Evolutionary conservation across 1,140 invertebrate genomes (phyloP), one percentile per base, ranked within the genome.

Genomic region (Brachionus rubens): DNA sequence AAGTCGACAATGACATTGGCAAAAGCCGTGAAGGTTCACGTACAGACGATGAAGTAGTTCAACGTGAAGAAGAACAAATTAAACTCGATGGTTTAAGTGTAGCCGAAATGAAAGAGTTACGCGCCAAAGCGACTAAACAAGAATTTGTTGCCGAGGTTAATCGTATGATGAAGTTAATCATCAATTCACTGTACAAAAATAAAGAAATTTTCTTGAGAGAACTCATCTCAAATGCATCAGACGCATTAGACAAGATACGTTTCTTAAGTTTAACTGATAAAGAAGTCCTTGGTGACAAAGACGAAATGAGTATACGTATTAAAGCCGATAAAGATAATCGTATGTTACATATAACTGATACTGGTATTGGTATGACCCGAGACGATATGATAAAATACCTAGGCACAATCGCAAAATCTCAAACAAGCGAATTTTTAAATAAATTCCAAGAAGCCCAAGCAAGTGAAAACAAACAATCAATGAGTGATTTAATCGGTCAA

Each of bases 161-260:
- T 86, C 91, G 96, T 33, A 97, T 98, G 94, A 98, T 98, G 96
- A 98, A 98, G 86, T 88, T 98, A 19, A 98, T 98, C 82, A 98
- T 98, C 81, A 98, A 98, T 86, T 98, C 95, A 0, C 86, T 98
- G 0, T 98, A 98, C 84, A 89, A 93, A 78, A 98, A 98, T 84
- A 98, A 99, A 86, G 96, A 99, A 87, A 98, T 99, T 79, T 98
- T 96, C 88, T 86, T 99, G 24, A 88, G 96, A 81, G 96, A 99
- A 85, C 86, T 98, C 81, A 98, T 98, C 79, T 98, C 95, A 0
- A 98, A 99, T 86, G 83, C 83, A 28, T 85, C 83, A 41, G 84
- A 85, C 82, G 84, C 84, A 19, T 77, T 85, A 62, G 84, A 85
- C 78, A 85, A 85, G 77, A 83, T 87, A 40, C 81, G 97, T 52